Conservation (phyloP, 2,797 vertebrate species). For the Alectoris magna region DNA sequence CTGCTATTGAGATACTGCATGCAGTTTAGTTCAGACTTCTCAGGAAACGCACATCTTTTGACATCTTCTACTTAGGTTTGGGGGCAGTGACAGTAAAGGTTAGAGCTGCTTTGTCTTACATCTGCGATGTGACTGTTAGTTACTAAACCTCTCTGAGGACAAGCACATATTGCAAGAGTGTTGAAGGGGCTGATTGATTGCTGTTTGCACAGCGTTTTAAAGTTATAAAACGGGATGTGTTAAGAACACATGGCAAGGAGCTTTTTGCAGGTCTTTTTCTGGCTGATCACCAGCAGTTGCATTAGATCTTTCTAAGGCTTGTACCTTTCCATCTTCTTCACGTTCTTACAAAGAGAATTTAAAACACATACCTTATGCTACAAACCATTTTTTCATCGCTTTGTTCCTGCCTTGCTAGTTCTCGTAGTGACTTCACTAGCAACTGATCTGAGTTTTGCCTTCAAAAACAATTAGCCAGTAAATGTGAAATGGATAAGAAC, state of each 20-base stretch:
- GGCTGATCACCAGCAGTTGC: background rate
- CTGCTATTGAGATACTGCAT: background rate
- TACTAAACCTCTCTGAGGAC: background rate
- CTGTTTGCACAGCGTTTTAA: background rate
- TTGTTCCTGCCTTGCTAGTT: background rate
- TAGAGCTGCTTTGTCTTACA: background rate
- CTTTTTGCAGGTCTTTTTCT: background rate
- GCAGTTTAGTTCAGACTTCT: background rate
- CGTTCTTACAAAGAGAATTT: background rate
- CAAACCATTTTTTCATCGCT: no score
- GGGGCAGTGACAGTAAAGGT: slow-evolving; percentile 6
- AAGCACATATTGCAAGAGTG: background rate
- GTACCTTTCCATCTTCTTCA: background rate
- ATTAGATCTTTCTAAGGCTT: background rate
- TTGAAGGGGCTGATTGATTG: slow-evolving; percentile 4
- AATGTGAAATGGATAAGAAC: background rate
- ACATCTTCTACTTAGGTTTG: background rate
- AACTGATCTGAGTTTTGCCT: background rate
- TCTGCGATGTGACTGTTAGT: background rate
- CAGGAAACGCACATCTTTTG: background rate
- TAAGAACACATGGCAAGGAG: background rate
- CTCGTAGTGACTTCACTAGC: background rate
- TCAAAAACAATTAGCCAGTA: background rate
- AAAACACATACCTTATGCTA: background rate
- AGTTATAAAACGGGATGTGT: background rate